phyloP scores from a whole-genome alignment of 64 coral and sea anemone genomes.

The Trachythela sp. region DNA sequence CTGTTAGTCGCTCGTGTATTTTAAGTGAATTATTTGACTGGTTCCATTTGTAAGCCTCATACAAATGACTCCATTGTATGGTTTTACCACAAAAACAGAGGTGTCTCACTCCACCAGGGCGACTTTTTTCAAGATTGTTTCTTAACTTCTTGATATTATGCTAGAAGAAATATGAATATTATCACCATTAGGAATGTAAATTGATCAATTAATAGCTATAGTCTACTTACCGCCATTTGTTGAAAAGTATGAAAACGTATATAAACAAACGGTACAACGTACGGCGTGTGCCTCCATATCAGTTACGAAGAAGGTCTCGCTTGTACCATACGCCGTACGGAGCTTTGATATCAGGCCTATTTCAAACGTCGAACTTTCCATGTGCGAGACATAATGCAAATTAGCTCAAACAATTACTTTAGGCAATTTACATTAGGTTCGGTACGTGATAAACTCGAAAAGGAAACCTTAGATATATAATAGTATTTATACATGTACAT shows the following conservation, averaged over 20 bases:
- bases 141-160: constrained; percentile 16
- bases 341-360: background rate
- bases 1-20: constrained; percentile 20
- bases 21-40: background rate
- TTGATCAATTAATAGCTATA: background rate
- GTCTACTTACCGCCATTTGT: too few species aligned
- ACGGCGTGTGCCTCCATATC: too few species aligned
- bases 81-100: background rate
- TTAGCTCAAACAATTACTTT: too few species aligned
- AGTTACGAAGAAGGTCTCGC: too few species aligned
- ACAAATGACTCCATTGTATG: background rate
- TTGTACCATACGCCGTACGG: background rate
- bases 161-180: background rate
- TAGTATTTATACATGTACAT: background rate
- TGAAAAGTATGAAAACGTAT: too few species aligned
- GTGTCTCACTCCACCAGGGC: background rate
- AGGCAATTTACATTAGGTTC: too few species aligned
- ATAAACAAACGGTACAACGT: too few species aligned
- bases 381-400: too few species aligned
- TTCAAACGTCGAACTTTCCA: too few species aligned
- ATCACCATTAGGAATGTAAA: background rate
- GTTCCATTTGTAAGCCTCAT: background rate
- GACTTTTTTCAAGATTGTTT: background rate
- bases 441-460: background rate
- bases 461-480: background rate